phyloP scores from a whole-genome alignment of 2,888 invertebrate species.

The Galerucella nymphaeae region DNA sequence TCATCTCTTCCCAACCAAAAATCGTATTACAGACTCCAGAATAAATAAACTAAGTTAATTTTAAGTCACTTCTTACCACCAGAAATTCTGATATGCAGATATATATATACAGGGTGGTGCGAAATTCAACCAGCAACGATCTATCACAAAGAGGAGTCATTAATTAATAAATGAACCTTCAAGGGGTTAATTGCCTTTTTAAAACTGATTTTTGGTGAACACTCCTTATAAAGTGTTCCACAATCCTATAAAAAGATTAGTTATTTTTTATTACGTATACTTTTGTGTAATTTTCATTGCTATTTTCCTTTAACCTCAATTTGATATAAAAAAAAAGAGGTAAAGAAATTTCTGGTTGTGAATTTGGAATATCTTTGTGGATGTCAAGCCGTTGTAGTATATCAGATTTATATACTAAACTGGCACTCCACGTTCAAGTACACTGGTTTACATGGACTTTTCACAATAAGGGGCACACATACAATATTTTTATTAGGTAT shows the following conservation, averaged over 20 bases:
- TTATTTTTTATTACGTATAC: not conserved
- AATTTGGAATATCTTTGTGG: not conserved
- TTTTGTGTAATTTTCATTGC: not conserved
- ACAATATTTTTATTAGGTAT: not conserved
- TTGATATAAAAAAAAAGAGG: not conserved
- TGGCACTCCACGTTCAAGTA: not conserved
- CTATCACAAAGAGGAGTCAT: no score
- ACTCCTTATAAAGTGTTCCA: no score
- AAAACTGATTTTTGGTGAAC: no score
- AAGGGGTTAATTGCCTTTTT: no score
- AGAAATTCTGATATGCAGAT: not conserved
- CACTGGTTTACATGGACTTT: not conserved
- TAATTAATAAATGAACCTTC: no score
- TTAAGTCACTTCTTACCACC: not conserved
- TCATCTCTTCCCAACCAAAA: not conserved
- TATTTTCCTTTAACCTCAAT: not conserved
- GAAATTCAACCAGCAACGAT: no score
- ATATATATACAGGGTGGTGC: no score
- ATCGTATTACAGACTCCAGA: not conserved
- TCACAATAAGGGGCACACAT: no score
- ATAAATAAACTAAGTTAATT: not conserved
- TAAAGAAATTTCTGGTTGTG: not conserved
- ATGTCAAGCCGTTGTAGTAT: conserved; percentile 12
- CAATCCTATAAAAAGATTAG: not conserved
- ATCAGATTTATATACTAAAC: conserved; percentile 11